Evolutionary conservation across 2,113 vertebrate genomes (phyloP).

Genomic region (Aspiorhynchus laticeps): DNA sequence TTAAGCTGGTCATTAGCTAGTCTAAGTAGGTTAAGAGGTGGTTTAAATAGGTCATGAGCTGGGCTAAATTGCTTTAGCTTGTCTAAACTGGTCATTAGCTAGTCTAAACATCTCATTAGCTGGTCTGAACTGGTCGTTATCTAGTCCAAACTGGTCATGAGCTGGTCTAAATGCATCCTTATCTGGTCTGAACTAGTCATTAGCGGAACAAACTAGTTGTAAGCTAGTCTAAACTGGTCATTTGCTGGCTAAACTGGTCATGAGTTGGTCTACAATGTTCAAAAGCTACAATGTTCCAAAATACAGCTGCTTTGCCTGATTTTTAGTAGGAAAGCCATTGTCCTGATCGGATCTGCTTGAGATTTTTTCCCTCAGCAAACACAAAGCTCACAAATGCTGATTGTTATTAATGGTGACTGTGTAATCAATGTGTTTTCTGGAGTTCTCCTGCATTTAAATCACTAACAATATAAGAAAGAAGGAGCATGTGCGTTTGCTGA

Average conservation of each 20-base stretch:
- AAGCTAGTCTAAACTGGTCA: background rate
- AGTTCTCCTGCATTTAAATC: conserved; percentile 6
- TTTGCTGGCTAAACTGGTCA: background rate
- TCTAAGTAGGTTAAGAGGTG: background rate
- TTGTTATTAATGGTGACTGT: background rate
- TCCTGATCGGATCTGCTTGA: background rate
- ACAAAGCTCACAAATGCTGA: background rate
- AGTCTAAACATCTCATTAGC: background rate
- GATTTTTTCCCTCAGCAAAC: background rate
- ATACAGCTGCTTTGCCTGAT: background rate
- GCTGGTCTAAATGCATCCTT: background rate
- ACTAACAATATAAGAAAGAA: background rate
- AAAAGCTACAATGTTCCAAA: background rate
- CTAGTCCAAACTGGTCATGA: background rate
- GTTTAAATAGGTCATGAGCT: background rate
- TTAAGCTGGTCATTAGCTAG: background rate
- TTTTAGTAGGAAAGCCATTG: background rate
- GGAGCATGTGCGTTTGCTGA: background rate
- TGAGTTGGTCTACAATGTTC: background rate
- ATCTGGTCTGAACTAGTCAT: background rate
- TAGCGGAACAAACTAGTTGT: too few relatives aligned
- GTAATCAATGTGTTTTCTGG: background rate
- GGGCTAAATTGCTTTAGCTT: background rate
- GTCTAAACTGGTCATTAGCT: background rate
- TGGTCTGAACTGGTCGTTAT: background rate